Evolutionary conservation across 2,113 vertebrate genomes (phyloP).

Genomic region (Philantomba maxwellii): DNA sequence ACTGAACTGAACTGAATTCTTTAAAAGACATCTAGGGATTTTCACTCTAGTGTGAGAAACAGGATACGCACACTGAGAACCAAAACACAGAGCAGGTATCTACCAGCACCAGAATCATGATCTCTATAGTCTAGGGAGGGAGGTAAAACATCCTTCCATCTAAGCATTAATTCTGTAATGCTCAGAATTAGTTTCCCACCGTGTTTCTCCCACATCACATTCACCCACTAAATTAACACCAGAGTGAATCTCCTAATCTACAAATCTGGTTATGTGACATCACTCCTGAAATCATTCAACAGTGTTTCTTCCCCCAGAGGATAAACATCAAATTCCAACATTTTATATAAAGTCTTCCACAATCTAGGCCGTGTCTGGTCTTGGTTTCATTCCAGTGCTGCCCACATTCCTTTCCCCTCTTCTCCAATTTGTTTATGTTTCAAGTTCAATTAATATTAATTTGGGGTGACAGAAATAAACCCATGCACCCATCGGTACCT

Average conservation of each 20-base stretch:
- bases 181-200: not conserved
- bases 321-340: not conserved
- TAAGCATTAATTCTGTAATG: not conserved
- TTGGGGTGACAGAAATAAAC: not conserved
- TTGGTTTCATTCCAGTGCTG: rapidly evolving
- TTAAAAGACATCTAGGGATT: not conserved
- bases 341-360: not conserved
- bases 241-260: not conserved
- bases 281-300: not conserved
- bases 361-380: not conserved
- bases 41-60: not conserved
- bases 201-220: not conserved
- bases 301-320: rapidly evolving
- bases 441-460: not conserved
- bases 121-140: not conserved
- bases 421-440: not conserved
- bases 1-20: not conserved
- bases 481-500: not conserved
- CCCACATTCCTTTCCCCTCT: not conserved
- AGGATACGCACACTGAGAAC: not conserved
- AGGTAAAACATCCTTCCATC: rapidly evolving
- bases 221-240: not conserved
- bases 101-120: not conserved
- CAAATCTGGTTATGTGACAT: not conserved
- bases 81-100: not conserved